phyloP scores from a whole-genome alignment of 2,113 vertebrate species.

The Pseudopodoces humilis region DNA sequence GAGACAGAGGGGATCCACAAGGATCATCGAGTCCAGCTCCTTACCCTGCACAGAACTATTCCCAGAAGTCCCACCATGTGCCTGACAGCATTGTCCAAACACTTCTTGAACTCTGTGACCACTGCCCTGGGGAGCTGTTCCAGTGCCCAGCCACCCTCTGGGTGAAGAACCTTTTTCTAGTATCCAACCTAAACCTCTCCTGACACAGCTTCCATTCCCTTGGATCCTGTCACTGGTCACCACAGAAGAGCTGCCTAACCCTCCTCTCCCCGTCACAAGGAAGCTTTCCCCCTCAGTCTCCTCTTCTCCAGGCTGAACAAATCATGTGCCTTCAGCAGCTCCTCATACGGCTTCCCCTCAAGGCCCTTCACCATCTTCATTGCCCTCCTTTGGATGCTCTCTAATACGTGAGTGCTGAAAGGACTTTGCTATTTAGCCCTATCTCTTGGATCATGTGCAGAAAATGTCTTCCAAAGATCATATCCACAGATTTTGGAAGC shows the following conservation, averaged over 20 bases:
- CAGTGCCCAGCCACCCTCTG: background rate
- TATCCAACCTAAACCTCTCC: background rate
- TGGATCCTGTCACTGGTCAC: background rate
- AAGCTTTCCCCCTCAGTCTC: background rate
- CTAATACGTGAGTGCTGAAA: background rate
- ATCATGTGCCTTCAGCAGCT: background rate
- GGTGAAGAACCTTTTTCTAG: background rate
- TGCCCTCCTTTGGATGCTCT: background rate
- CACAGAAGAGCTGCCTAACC: background rate
- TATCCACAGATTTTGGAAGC: background rate
- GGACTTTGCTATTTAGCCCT: background rate
- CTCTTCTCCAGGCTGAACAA: background rate
- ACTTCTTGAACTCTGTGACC: background rate
- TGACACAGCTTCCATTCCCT: background rate
- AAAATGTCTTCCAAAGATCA: constrained; percentile 10
- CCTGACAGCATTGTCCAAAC: background rate
- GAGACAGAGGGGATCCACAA: background rate
- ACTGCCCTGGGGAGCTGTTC: background rate
- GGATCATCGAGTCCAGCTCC: background rate
- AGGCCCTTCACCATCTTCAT: background rate
- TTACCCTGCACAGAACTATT: background rate
- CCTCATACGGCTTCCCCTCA: background rate
- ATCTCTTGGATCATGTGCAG: background rate
- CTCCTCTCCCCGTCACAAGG: rapidly evolving
- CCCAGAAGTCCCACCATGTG: background rate